Evolutionary conservation across 2,797 vertebrate genomes (phyloP).

Genomic region (Cyclura pinguis): DNA sequence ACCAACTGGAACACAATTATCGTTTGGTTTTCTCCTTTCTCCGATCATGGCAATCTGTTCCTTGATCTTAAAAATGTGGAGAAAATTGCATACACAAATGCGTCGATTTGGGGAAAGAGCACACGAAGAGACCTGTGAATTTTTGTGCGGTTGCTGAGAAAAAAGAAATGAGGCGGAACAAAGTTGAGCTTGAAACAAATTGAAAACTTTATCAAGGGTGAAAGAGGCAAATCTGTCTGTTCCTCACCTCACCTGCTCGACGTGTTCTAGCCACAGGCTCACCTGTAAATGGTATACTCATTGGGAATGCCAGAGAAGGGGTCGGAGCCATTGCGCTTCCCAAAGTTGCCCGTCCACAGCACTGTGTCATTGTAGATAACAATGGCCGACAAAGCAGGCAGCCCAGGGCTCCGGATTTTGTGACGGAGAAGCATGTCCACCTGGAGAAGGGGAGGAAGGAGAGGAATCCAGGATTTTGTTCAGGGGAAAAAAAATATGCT

Average conservation of each 20-base stretch:
- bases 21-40: no score
- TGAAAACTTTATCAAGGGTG: not conserved
- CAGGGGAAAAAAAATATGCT: not conserved
- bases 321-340: constrained; percentile 89
- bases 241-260: no score
- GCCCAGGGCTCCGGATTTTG: constrained; percentile 81
- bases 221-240: not conserved
- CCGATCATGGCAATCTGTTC: no score
- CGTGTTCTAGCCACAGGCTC: constrained; percentile 29
- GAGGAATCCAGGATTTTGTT: not conserved
- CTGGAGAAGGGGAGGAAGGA: constrained; percentile 64
- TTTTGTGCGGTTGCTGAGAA: no score
- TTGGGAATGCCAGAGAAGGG: constrained; percentile 86
- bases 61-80: no score
- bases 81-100: no score
- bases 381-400: constrained; percentile 91
- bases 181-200: no score
- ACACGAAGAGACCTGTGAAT: no score
- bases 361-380: constrained; percentile 93
- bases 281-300: constrained; percentile 96
- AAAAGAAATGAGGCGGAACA: no score
- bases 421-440: constrained; percentile 88
- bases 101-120: no score
- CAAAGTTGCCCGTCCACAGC: constrained; percentile 96
- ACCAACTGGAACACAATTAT: no score